Evolutionary conservation across 2,888 invertebrate genomes (phyloP).

Genomic region (Athetis lepigone): DNA sequence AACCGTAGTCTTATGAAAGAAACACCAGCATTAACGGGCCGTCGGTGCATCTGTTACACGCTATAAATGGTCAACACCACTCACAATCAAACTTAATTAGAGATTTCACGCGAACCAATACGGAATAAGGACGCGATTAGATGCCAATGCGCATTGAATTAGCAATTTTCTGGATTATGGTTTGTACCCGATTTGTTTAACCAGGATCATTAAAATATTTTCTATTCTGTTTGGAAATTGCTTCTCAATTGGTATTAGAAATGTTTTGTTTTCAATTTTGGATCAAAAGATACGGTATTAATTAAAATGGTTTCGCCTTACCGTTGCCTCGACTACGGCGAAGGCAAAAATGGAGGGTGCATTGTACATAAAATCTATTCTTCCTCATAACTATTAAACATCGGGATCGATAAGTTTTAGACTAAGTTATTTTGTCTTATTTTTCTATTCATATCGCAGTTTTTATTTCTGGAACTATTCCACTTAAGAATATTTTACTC

Average conservation of each 20-base stretch:
- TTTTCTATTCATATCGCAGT: too few species aligned
- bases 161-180: slow-evolving; percentile 14
- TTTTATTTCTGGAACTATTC: too few species aligned
- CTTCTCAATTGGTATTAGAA: neutral
- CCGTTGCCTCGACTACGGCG: too few species aligned
- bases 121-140: slow-evolving; percentile 47
- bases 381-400: too few species aligned
- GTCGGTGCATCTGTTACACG: slow-evolving; percentile 57
- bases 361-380: too few species aligned
- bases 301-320: too few species aligned
- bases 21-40: slow-evolving; percentile 55
- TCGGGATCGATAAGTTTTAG: too few species aligned
- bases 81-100: slow-evolving; percentile 75
- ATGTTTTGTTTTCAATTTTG: neutral
- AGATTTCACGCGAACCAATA: slow-evolving; percentile 75
- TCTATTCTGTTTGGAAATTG: neutral
- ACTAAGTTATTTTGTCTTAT: too few species aligned
- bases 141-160: slow-evolving; percentile 30
- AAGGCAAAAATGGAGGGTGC: too few species aligned
- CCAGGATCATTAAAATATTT: slow-evolving; percentile 25
- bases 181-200: neutral
- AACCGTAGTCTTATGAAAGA: slow-evolving; percentile 63
- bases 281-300: neutral
- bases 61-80: slow-evolving; percentile 65
- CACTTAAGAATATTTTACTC: too few species aligned